A percentile compares a stretch with the other conserved stretches of the same genome.
Evolutionary conservation across 1,140 invertebrate genomes (phyloP).

Genomic region (Drosophila sechellia): DNA sequence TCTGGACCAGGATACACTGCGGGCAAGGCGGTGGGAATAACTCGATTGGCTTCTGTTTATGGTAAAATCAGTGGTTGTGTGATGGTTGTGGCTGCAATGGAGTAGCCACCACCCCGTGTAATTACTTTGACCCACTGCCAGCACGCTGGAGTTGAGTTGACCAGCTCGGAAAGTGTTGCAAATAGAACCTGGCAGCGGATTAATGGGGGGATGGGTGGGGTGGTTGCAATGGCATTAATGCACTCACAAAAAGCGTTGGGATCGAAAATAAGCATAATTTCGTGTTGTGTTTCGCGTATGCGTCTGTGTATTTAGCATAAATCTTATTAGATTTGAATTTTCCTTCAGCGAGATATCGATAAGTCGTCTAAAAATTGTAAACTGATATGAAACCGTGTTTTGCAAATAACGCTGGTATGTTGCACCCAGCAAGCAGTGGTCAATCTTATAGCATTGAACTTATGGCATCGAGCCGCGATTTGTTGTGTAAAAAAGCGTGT

Average conservation of each 20-base stretch:
- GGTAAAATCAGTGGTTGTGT: not conserved
- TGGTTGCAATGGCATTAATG: not conserved
- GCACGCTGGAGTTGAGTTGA: constrained; percentile 8
- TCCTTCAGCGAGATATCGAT: no score
- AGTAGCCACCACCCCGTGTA: constrained; percentile 29
- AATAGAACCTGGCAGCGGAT: not conserved
- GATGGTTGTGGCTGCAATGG: not conserved
- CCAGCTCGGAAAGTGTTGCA: not conserved
- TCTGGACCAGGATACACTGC: not conserved
- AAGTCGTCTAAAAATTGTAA: no score
- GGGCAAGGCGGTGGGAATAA: constrained; percentile 5
- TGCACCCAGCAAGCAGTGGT: no score
- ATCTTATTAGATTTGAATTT: no score
- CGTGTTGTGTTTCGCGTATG: no score
- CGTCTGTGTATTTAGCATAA: no score
- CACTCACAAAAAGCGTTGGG: not conserved
- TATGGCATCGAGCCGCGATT: no score
- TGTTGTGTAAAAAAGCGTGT: no score
- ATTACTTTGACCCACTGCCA: constrained; percentile 69
- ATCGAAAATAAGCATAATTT: no score
- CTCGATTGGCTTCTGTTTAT: constrained; percentile 23
- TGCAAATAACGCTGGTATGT: no score
- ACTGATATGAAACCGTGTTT: no score
- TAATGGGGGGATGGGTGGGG: not conserved
- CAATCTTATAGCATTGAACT: no score